Base-by-base conservation (phyloP, 2,113 vertebrate species). In the Willisornis vidua region DNA sequence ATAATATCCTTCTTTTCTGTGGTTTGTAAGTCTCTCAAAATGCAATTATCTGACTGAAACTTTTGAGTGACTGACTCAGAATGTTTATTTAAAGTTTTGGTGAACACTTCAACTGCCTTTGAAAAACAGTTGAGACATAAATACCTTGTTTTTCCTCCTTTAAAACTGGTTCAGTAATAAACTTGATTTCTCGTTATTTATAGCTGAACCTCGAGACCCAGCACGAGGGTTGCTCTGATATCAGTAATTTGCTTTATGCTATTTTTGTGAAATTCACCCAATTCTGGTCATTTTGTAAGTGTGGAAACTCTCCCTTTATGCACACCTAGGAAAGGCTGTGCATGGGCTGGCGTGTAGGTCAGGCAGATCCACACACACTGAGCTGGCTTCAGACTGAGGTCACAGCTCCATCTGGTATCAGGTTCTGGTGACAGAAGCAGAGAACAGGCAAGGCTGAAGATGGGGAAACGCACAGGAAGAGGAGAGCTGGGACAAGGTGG, bases 11-110 rank as follows among this genome's bases (percentile, higher is more conserved):
- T 17, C 24, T 87, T 85, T 93, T 75, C 49, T 68, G 81, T 0
- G 57, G 76, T 65, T 94, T 87, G 13, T 45, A 26, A 81, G 66
- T 72, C 43, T 87, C 48, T 86, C 61, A 84, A 81, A 95, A 58
- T 75, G 45, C 41, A 95, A 35, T 94, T 92, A 58, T 91, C 62
- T 87, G 72, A 59, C 72, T 88, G 75, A 92, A 92, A 80, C 63
- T 43, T 79, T 31, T 62, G 45, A 91, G 70, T 82, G 72, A 78
- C 62, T 95, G 88, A 92, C 78, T 92, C 67, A 71, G 51, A 81
- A 33, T 80, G 63, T 95, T 95, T 85, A 74, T 89, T 89, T 95
- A 67, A 90, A 86, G 72, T 90, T 94, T 90, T 15, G 3, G 49
- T 66, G 51, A 67, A 93, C 37, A 31, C 59, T 85, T 83, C 31